These are phyloP conservation scores for Leptodirus hochenwartii DNA, from an alignment of 2,888 invertebrate species.

Conservation along the genomic window DNA sequence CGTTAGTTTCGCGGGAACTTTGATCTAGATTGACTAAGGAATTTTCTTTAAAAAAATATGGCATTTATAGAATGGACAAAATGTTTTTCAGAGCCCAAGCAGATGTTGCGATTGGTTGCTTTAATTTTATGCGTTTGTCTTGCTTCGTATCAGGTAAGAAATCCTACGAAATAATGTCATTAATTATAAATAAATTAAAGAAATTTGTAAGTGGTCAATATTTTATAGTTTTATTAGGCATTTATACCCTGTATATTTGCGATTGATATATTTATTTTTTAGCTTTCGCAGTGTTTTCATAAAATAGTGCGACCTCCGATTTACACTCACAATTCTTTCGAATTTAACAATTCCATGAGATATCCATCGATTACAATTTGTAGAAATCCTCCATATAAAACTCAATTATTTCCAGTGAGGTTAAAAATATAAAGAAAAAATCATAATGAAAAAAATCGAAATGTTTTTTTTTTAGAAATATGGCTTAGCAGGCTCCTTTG, in stretches of 20 bases:
- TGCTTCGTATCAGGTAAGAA: conserved; percentile 38
- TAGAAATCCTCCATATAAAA: conserved; percentile 44
- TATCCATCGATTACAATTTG: conserved; percentile 55
- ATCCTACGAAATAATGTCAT: no score
- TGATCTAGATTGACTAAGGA: no score
- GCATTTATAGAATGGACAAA: no score
- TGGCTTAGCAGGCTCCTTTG: no score
- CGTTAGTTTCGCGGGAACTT: no score
- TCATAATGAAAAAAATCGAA: no score
- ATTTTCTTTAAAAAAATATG: no score
- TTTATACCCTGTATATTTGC: no score
- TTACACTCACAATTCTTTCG: conserved; percentile 47
- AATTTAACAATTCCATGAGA: conserved; percentile 42
- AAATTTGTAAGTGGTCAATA: no score
- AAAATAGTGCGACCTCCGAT: conserved; percentile 44
- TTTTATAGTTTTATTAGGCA: no score
- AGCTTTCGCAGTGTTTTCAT: conserved; percentile 39
- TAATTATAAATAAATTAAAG: conserved; percentile 25
- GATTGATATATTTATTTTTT: conserved; percentile 15
- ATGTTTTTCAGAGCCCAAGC: conserved; percentile 33
- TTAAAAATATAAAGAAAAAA: no score
- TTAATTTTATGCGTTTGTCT: conserved; percentile 34
- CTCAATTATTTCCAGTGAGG: conserved; percentile 34
- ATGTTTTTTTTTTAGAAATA: no score
- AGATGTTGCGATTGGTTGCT: conserved; percentile 36